These are phyloP conservation scores for Osmerus mordax DNA, from an alignment of 2,113 vertebrate species.

Conservation along the genomic window DNA sequence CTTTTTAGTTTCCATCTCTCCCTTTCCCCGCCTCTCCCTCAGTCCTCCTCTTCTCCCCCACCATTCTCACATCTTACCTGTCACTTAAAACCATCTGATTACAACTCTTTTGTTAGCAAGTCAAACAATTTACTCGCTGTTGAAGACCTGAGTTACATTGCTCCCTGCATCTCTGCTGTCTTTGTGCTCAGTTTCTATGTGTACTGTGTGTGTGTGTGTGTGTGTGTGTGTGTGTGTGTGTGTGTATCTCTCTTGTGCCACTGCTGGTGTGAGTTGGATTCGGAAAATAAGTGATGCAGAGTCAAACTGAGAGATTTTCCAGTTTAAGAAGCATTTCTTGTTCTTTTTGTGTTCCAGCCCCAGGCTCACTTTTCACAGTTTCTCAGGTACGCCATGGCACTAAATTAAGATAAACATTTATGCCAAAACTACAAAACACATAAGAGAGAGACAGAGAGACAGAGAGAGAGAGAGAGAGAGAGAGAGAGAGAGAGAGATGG, in stretches of 20 bases:
- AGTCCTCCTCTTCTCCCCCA: background rate
- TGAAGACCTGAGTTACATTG: background rate
- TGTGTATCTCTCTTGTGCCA: background rate
- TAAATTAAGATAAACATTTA: too few relatives aligned
- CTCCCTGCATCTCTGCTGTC: background rate
- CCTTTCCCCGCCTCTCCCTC: background rate
- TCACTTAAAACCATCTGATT: constrained; percentile 16
- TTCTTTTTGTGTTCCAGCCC: too few relatives aligned
- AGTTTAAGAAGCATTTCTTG: too few relatives aligned
- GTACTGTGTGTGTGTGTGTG: background rate
- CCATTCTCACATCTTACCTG: constrained; percentile 4
- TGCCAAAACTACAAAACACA: too few relatives aligned
- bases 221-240: constrained; percentile 3
- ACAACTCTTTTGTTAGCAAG: constrained; percentile 3
- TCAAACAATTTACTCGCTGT: background rate
- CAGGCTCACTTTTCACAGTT: too few relatives aligned
- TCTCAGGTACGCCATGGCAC: too few relatives aligned
- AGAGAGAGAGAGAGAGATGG: constrained; percentile 69
- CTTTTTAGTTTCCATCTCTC: background rate
- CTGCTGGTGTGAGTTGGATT: background rate
- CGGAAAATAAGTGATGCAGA: too few relatives aligned
- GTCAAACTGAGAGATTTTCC: too few relatives aligned
- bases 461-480: constrained; percentile 44
- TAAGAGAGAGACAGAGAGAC: constrained; percentile 69
- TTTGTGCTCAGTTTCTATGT: background rate